Evolutionary conservation across 2,113 vertebrate genomes (phyloP), one percentile per base, ranked within the genome.

Genomic region (Cheilinus undulatus): DNA sequence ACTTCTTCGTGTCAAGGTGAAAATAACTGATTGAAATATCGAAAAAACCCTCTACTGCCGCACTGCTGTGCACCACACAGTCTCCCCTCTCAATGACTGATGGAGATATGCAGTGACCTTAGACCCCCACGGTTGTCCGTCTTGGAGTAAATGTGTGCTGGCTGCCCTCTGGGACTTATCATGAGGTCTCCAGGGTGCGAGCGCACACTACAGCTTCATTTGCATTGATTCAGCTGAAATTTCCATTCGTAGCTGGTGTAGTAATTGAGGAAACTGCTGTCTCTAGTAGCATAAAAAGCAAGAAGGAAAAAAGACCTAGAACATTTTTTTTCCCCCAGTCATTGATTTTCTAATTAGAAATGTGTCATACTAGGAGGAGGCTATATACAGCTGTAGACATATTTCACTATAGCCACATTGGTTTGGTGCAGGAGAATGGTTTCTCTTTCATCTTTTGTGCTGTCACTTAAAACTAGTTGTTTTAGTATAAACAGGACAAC

Each of bases 181-280:
- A 75, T 54, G 11, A 27, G 40, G 62, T 66, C 75, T 82, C 66
- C 62, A 62, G 73, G 49, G 62, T 50, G 36, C 23, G 28, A 68
- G 36, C 64, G 61, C n/a, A 22, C 34, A 56, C 56, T 38, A 50
- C 71, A 69, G 19, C 43, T 42, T 32, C 15, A 42, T 71, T 75
- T 71, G 40, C 57, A 82, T 77, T 19, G 54, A 86, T 82, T 82
- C 74, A 57, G 78, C 74, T 71, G 51, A 79, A 79, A 71, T 64
- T 32, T 23, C 50, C 14, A 40, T 63, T 52, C 8, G 28, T 36
- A 1, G 14, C 14, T 1, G 2, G 17, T 10, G 36, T 27, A 10
- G 50, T 49, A 60, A 81, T 66, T 34, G 61, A 77, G 45, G 42
- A 74, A 81, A 76, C 24, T 63, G 59, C 59, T 61, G 46, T 30